Base-by-base conservation (phyloP, 2,888 invertebrate genomes). In the Vannuccia rotundouncinata region DNA sequence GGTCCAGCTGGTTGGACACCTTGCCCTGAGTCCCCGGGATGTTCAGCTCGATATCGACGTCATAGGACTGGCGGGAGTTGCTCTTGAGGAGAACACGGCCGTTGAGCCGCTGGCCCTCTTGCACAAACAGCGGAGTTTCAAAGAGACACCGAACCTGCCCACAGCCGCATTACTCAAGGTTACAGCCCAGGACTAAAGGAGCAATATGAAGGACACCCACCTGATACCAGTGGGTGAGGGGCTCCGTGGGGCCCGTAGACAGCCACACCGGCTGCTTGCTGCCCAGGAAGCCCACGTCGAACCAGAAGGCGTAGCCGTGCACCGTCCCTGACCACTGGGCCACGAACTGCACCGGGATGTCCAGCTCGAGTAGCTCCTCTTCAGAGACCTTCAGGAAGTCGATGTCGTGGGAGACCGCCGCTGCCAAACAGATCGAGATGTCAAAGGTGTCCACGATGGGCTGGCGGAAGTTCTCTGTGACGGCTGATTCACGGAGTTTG, bases 361-460 rank as follows among this genome's bases (percentile, higher is more conserved):
- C 94, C 87, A 99, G 96, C 85, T 92, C 92, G 89, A 98, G 95
- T 84, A 99, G 91, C 88, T 97, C 96, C 84, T 92, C 92, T 90
- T 98, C 98, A 85, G 92, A 91, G 66, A 96, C 95, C 84, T 92
- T 92, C 84, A 93, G 91, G 88, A 99, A 99, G 89, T 99, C 95
- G 79, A 98, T 94, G 1, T 93, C 92, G 89, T 98, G 94, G 85
- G 94, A 91, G 82, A 94, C 92, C 29, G 95, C 95, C 88, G 95
- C 93, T 13, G 97, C 93, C 92, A 97, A 92, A 88, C 98, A 96
- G 85, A 98, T 97, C 83, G 95, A 91, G 85, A 97, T 93, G 89
- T 98, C 97, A 90, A 99, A 99, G 80, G 97, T 97, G 89, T 98
- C 97, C 89, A 98, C 97, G 85, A 98, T 94, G 2, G 98, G 97